Percentiles rank a stretch among this genome's conserved stretches.
phyloP scores from a whole-genome alignment of 2,888 invertebrate genomes.

The Taphrorychus bicolor region DNA sequence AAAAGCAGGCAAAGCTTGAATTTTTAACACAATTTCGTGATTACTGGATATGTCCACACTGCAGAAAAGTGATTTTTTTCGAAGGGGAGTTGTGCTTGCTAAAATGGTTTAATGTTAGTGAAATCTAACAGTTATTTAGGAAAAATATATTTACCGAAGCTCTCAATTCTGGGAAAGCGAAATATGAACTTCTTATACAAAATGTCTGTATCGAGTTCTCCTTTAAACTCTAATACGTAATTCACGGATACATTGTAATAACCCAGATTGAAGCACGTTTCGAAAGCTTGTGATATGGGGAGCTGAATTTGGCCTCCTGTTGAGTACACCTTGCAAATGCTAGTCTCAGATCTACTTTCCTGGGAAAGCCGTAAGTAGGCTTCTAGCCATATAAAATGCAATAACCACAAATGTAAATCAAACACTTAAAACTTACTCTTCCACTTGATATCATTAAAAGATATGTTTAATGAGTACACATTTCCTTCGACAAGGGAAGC shows the following conservation, averaged over 20 bases:
- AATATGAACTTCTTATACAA: conserved; percentile 43
- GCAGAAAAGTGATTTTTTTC: conserved; percentile 42
- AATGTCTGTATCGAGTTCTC: conserved; percentile 42
- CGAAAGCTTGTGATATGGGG: conserved; percentile 26
- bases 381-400: conserved; percentile 28
- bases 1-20: conserved; percentile 42
- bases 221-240: conserved; percentile 43
- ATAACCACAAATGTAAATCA: neutral
- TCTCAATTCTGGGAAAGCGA: conserved; percentile 29
- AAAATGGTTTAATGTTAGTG: neutral
- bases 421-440: conserved; percentile 37
- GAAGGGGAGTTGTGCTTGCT: conserved; percentile 35
- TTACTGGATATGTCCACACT: conserved; percentile 46
- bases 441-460: conserved; percentile 42
- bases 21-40: conserved; percentile 42
- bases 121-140: neutral
- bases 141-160: conserved; percentile 39
- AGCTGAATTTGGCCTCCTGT: conserved; percentile 16
- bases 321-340: conserved; percentile 41
- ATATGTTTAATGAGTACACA: conserved; percentile 35
- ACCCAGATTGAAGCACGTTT: conserved; percentile 36
- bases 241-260: conserved; percentile 17
- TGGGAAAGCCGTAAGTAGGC: conserved; percentile 42
- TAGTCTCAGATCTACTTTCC: conserved; percentile 28
- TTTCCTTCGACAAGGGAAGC: conserved; percentile 10